A percentile compares a stretch with the other conserved stretches of the same genome.
Evolutionary conservation across 1,140 invertebrate species (phyloP).

Genomic region (Gyrodactylus salaris): DNA sequence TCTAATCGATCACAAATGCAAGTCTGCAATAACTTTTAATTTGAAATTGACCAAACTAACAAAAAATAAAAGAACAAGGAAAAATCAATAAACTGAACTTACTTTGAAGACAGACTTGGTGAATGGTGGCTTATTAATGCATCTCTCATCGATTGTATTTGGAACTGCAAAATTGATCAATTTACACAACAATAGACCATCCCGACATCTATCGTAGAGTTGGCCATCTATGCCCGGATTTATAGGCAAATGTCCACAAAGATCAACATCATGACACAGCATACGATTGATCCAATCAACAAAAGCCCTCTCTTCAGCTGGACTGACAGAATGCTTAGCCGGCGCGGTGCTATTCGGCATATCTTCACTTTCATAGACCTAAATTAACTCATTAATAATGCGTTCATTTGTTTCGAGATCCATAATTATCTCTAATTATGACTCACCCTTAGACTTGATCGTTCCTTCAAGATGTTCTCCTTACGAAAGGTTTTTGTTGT

Average conservation of each 20-base stretch:
- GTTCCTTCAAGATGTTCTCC: not conserved
- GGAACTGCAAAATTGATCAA: slow-evolving; percentile 86
- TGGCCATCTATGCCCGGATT: not conserved
- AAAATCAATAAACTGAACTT: no score
- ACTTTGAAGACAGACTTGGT: not conserved
- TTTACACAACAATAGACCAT: slow-evolving; percentile 5
- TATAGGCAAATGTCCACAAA: not conserved
- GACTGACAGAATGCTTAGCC: not conserved
- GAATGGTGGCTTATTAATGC: slow-evolving; percentile 48
- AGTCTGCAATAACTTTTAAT: no score
- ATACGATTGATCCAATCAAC: slow-evolving; percentile 2
- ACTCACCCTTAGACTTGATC: not conserved
- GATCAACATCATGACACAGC: not conserved
- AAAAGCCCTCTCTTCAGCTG: not conserved
- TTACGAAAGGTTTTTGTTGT: not conserved
- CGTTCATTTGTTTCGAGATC: not conserved
- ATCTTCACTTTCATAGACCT: not conserved
- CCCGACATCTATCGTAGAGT: not conserved
- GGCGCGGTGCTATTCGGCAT: not conserved
- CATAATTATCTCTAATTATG: not conserved
- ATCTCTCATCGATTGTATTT: slow-evolving; percentile 85
- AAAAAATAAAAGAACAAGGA: no score
- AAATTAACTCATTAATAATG: not conserved
- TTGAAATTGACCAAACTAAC: no score
- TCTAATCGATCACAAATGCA: no score